A percentile compares a stretch with the other conserved stretches of the same genome.
Evolutionary conservation across 2,113 vertebrate genomes (phyloP).

Genomic region (Hirundichthys speculiger): DNA sequence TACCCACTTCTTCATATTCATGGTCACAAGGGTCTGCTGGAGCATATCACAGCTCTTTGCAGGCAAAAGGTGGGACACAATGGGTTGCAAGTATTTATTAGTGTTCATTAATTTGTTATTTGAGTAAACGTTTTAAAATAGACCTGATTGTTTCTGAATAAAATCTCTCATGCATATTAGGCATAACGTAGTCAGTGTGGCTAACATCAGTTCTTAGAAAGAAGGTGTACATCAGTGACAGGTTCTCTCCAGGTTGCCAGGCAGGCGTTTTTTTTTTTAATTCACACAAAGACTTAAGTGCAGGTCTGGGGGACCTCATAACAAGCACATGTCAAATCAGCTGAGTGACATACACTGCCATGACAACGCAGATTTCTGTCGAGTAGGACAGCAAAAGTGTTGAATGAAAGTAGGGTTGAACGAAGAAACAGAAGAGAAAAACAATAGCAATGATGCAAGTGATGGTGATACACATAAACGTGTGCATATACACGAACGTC

Average conservation of each 20-base stretch:
- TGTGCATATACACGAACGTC: no score
- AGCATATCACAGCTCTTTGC: no score
- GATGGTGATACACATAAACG: slow-evolving; percentile 13
- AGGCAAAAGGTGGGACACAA: no score
- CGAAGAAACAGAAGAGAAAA: slow-evolving; percentile 8
- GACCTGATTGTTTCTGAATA: background rate
- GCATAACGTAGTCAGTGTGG: no score
- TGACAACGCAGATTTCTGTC: slow-evolving; percentile 24
- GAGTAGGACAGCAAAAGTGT: slow-evolving; percentile 8
- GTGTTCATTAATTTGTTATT: no score
- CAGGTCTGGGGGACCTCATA: slow-evolving; percentile 17
- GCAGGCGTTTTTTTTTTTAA: slow-evolving; percentile 7
- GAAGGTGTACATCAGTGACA: no score
- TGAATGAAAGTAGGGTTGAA: slow-evolving; percentile 22
- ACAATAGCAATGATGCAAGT: slow-evolving; percentile 17
- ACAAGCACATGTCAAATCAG: slow-evolving; percentile 19
- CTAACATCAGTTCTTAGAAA: no score
- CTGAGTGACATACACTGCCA: slow-evolving; percentile 41
- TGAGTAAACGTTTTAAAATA: background rate
- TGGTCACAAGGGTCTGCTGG: no score
- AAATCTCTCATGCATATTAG: background rate
- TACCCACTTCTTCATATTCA: no score
- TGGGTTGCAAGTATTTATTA: no score
- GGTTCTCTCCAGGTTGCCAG: background rate
- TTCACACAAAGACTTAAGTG: slow-evolving; percentile 7